Percentiles rank a stretch among this genome's conserved stretches.
Evolutionary conservation across 2,113 vertebrate genomes (phyloP).

Genomic region (Proterorhinus semilunaris): DNA sequence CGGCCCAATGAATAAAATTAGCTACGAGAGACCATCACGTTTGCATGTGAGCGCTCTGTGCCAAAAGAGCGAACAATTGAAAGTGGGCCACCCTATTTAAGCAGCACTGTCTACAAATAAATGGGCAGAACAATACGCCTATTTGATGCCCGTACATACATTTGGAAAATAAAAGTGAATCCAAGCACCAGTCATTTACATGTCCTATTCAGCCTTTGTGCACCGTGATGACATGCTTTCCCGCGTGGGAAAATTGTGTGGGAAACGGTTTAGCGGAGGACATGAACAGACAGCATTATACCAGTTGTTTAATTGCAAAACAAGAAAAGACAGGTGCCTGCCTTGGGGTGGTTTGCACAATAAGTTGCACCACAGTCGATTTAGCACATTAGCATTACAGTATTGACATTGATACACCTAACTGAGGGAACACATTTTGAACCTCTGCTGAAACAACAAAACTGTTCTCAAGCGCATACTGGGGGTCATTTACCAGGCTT

Average conservation of each 20-base stretch:
- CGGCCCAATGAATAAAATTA: slow-evolving; percentile 24
- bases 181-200: slow-evolving; percentile 6
- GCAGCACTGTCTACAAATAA: slow-evolving; percentile 12
- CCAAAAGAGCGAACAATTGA: slow-evolving; percentile 11
- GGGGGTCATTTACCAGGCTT: too few relatives aligned
- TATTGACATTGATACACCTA: neutral
- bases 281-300: slow-evolving; percentile 13
- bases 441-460: too few relatives aligned
- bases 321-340: slow-evolving; percentile 45
- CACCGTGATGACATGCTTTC: neutral
- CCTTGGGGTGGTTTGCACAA: slow-evolving; percentile 33
- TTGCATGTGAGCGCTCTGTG: slow-evolving; percentile 53
- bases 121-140: slow-evolving; percentile 27
- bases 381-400: neutral
- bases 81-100: slow-evolving; percentile 11
- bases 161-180: neutral
- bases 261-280: slow-evolving; percentile 17
- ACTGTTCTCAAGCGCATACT: too few relatives aligned
- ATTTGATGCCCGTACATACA: neutral
- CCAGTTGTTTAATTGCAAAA: slow-evolving; percentile 17
- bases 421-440: too few relatives aligned
- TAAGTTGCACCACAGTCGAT: neutral
- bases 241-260: slow-evolving; percentile 37
- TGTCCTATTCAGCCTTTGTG: neutral
- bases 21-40: slow-evolving; percentile 53